Evolutionary conservation across 1,140 invertebrate species (phyloP), one percentile per base, ranked within the genome.

Genomic region (Colletes latitarsis): DNA sequence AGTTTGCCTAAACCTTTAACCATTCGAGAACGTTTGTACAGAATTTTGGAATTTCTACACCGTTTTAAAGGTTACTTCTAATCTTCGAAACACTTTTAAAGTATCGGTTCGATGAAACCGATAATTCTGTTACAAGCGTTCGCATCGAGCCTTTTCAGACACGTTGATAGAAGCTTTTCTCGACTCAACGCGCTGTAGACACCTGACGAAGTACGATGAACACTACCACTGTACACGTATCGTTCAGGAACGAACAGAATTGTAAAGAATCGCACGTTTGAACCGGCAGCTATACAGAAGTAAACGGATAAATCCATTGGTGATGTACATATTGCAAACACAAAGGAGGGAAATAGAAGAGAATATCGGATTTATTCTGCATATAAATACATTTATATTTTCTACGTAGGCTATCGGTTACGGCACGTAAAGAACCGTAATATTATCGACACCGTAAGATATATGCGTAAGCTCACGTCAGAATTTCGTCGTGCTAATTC

Each of bases 341-440:
- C 3, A 67, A 70, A 39, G 66, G 68, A 68, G 9, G 14, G 19
- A 30, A 68, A 21, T 12, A 15, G 17, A 52, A 80, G n/a, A 68
- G 62, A 52, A 10, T 53, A 67, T 71, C 30, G 52, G 21, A 70
- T 75, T 81, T 43, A 71, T 80, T 73, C 69, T 68, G 68, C 57
- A 75, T 77, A 75, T 64, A 82, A 69, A 76, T 79, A 85, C 58
- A 81, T 83, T 83, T 87, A 87, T 87, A 86, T 87, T 87, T 87
- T 86, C 12, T 87, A 87, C 74, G 49, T 86, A 86, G 62, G 52
- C 77, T 78, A 83, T 73, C 63, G n/a, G 21, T 19, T 83, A 82
- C 41, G 57, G 64, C 66, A 83, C 64, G 21, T 69, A 71, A 72
- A 60, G 15, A 66, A 64, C 58, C 21, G 3, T 63, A 75, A 43